Evolutionary conservation across 2,888 invertebrate genomes (phyloP).

Genomic region (Trichogramma dendrolimi): DNA sequence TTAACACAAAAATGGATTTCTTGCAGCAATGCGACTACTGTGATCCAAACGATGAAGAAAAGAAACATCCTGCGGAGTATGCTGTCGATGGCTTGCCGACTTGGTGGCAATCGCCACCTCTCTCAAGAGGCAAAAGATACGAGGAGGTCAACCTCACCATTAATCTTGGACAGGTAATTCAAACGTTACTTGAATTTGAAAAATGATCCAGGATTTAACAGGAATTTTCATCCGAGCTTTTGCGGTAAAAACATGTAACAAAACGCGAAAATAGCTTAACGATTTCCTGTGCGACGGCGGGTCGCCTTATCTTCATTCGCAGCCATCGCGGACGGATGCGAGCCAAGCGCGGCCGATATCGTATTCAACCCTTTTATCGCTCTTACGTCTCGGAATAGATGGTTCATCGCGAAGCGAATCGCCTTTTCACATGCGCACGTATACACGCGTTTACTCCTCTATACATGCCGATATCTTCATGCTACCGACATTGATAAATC

Average conservation of each 20-base stretch:
- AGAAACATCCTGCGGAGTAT: conserved; percentile 82
- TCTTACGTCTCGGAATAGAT: background rate
- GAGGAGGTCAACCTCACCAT: conserved; percentile 97
- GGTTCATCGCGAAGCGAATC: no score
- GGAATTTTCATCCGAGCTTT: background rate
- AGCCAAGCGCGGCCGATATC: conserved; percentile 18
- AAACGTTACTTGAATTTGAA: background rate
- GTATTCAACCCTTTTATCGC: conserved; percentile 22
- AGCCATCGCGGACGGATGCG: conserved; percentile 15
- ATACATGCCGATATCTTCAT: no score
- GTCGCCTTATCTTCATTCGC: background rate
- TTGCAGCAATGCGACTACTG: conserved; percentile 88
- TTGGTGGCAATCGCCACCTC: conserved; percentile 99
- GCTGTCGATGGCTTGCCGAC: conserved; percentile 95
- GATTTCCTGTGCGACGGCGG: conserved; percentile 17
- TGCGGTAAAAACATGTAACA: background rate
- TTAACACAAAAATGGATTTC: no score
- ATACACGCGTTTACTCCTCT: no score
- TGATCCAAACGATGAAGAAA: conserved; percentile 69
- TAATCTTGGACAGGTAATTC: conserved; percentile 87
- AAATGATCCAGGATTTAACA: background rate
- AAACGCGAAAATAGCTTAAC: background rate
- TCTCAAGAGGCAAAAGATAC: conserved; percentile 94
- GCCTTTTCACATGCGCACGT: no score
- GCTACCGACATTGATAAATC: no score